phyloP scores from a whole-genome alignment of 2,888 invertebrate genomes.

The Amphipoea lucens region DNA sequence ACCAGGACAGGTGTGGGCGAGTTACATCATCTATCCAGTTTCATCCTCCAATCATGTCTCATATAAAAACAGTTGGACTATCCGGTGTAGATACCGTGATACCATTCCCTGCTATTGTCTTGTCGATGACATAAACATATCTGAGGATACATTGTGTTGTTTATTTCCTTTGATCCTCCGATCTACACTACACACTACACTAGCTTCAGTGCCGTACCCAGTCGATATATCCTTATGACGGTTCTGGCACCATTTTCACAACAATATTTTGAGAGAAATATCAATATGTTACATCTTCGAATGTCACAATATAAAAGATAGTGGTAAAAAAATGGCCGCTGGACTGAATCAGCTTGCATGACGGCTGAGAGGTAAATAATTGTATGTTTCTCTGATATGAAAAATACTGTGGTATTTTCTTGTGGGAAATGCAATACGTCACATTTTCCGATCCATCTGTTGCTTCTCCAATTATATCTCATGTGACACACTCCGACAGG shows the following conservation, averaged over 20 bases:
- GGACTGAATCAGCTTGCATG: not conserved
- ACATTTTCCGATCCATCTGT: conserved; percentile 44
- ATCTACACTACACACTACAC: conserved; percentile 6
- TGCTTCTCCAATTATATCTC: conserved; percentile 40
- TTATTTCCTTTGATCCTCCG: conserved; percentile 24
- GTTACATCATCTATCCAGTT: conserved; percentile 37
- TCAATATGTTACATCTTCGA: conserved; percentile 5
- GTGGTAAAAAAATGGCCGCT: not conserved
- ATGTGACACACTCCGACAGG: conserved; percentile 26
- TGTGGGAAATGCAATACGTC: conserved; percentile 19
- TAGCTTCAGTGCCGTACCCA: not conserved
- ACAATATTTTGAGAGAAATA: conserved; percentile 2
- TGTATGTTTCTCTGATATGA: conserved; percentile 8
- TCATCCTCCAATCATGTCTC: conserved; percentile 40
- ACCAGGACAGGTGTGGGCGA: conserved; percentile 46
- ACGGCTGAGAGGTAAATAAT: not conserved
- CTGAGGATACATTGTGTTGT: conserved; percentile 19
- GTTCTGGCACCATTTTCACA: not conserved
- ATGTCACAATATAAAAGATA: not conserved
- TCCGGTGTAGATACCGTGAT: conserved; percentile 24
- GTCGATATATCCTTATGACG: conserved; percentile 16
- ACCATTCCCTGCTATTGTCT: conserved; percentile 16
- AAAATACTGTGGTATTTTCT: conserved; percentile 13
- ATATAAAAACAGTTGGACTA: conserved; percentile 25
- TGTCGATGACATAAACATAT: conserved; percentile 31